Conservation (phyloP, 2,888 invertebrate species). For the Onthophagus sagittarius region DNA sequence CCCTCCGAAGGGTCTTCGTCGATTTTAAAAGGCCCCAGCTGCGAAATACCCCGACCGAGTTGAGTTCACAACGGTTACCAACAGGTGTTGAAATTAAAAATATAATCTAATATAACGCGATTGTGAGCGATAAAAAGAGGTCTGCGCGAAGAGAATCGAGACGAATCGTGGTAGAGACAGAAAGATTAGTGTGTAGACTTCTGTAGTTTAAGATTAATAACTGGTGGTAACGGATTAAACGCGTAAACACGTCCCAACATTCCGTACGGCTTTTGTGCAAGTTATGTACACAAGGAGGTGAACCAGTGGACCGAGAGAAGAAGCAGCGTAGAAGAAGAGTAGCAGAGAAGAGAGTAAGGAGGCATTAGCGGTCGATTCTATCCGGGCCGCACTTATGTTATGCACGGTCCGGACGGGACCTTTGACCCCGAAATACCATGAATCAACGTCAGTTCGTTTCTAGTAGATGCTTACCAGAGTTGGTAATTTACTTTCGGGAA, state of each 20-base stretch:
- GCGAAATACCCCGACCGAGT: neutral
- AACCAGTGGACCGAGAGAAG: constrained; percentile 1
- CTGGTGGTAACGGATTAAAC: neutral
- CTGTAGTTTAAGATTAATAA: constrained; percentile 6
- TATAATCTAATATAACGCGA: too few species aligned
- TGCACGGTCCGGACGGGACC: constrained; percentile 13
- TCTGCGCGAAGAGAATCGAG: neutral
- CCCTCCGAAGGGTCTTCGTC: neutral
- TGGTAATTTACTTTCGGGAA: neutral
- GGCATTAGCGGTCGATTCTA: constrained; percentile 1
- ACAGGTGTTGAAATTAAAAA: too few species aligned
- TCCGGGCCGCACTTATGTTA: constrained; percentile 11
- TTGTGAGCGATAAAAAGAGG: too few species aligned
- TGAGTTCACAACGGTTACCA: too few species aligned
- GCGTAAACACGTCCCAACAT: neutral
- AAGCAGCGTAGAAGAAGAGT: neutral
- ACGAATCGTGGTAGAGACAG: neutral
- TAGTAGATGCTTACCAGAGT: neutral
- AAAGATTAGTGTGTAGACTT: neutral
- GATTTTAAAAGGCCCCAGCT: neutral
- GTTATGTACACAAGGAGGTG: constrained; percentile 3
- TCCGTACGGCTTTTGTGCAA: neutral
- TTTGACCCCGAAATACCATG: constrained; percentile 20
- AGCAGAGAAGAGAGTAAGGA: neutral
- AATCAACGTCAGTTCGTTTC: constrained; percentile 15